Evolutionary conservation across 2,888 invertebrate species (phyloP).

Genomic region (Machimus atricapillus): DNA sequence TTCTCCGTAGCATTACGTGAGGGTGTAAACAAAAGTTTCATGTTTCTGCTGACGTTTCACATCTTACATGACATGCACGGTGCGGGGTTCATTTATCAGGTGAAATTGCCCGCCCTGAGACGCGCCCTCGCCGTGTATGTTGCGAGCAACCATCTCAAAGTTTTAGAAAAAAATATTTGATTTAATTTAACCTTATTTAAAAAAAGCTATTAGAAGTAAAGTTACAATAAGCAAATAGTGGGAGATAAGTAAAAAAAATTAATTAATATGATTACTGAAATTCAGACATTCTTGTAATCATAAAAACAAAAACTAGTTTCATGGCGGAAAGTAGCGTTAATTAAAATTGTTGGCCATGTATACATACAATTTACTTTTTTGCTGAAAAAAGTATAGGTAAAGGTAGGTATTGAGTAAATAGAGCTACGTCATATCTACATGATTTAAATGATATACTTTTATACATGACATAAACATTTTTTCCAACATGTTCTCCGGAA

Average conservation of each 20-base stretch:
- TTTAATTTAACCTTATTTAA: background rate
- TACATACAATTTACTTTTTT: too few relatives aligned
- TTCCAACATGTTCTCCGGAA: too few relatives aligned
- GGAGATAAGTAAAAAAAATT: background rate
- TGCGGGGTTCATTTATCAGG: background rate
- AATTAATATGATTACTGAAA: too few relatives aligned
- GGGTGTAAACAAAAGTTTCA: slow-evolving; percentile 10
- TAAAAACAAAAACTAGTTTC: too few relatives aligned
- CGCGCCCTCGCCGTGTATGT: background rate
- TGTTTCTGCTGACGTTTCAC: slow-evolving; percentile 1
- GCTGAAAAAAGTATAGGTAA: too few relatives aligned
- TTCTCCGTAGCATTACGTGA: background rate
- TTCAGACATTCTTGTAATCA: too few relatives aligned
- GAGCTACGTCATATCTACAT: too few relatives aligned
- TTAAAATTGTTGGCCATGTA: too few relatives aligned
- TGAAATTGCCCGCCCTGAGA: background rate
- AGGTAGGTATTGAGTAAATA: too few relatives aligned
- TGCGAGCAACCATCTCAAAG: background rate
- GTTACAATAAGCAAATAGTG: background rate
- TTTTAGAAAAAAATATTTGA: background rate
- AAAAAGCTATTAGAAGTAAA: background rate
- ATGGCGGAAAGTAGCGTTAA: too few relatives aligned
- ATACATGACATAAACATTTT: too few relatives aligned
- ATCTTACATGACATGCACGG: background rate
- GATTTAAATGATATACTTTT: too few relatives aligned